phyloP scores from a whole-genome alignment of 2,113 vertebrate species.

The Cyanoramphus novaezelandiae region DNA sequence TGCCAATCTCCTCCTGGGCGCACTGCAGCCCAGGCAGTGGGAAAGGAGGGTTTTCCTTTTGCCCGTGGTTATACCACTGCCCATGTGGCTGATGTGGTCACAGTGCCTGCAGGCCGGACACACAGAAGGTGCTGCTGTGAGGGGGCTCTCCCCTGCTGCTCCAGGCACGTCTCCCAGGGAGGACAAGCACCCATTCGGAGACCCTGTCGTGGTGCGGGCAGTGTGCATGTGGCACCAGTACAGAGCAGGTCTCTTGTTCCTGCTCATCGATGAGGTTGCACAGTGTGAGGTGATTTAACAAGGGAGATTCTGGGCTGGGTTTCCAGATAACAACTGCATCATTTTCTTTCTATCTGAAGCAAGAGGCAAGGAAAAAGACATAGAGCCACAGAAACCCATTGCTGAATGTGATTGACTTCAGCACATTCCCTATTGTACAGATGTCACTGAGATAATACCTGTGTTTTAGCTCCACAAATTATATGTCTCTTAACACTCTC shows the following conservation, averaged over 20 bases:
- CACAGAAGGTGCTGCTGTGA: background rate
- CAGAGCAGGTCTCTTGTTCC: background rate
- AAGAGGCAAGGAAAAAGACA: background rate
- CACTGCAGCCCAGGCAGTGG: background rate
- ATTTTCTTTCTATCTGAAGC: background rate
- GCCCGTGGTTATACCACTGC: accelerated
- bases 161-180: accelerated
- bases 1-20: accelerated
- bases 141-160: accelerated
- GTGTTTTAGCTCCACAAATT: constrained; percentile 44
- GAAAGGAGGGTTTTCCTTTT: background rate
- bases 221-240: accelerated
- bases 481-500: background rate
- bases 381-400: background rate
- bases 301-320: background rate
- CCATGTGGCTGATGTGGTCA: accelerated
- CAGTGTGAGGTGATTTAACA: background rate
- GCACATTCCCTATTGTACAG: background rate
- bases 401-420: constrained; percentile 5
- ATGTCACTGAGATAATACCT: constrained; percentile 44
- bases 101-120: accelerated
- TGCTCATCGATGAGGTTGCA: accelerated
- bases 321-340: background rate
- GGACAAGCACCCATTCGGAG: accelerated
- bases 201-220: accelerated